These are phyloP conservation scores for Gortyna flavago DNA, from an alignment of 2,888 invertebrate genomes.

Conservation along the genomic window DNA sequence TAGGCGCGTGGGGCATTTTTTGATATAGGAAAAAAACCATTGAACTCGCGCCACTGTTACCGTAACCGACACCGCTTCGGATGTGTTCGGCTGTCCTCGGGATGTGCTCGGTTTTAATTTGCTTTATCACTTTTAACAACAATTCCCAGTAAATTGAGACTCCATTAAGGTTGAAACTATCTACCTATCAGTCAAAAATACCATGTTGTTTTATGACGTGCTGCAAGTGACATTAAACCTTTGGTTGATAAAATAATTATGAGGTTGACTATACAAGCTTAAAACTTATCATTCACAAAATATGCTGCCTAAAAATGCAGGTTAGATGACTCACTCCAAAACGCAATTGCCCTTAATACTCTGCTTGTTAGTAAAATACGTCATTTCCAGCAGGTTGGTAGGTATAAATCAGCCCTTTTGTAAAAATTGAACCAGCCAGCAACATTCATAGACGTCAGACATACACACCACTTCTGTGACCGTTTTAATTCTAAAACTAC, in stretches of 20 bases:
- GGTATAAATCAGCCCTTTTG: neutral
- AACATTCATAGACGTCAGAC: neutral
- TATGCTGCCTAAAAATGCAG: neutral
- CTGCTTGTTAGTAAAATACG: neutral
- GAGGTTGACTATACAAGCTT: neutral
- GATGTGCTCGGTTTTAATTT: too few relatives aligned
- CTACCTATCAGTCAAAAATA: neutral
- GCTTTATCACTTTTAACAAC: neutral
- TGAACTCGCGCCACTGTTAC: too few relatives aligned
- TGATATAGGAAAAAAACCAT: too few relatives aligned
- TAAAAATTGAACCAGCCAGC: neutral
- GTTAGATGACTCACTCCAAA: neutral
- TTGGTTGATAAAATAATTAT: neutral
- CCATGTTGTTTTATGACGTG: neutral
- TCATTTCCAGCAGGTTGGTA: neutral
- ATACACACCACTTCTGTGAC: neutral
- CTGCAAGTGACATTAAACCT: neutral
- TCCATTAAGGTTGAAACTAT: too few relatives aligned
- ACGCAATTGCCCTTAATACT: neutral
- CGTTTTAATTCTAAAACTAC: neutral
- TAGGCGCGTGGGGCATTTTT: too few relatives aligned
- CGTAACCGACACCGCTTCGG: too few relatives aligned
- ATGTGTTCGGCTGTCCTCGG: too few relatives aligned
- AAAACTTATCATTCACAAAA: neutral
- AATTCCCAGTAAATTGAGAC: neutral